Conservation (phyloP, 1,140 invertebrate genomes). For the Leguminivora glycinivorella region DNA sequence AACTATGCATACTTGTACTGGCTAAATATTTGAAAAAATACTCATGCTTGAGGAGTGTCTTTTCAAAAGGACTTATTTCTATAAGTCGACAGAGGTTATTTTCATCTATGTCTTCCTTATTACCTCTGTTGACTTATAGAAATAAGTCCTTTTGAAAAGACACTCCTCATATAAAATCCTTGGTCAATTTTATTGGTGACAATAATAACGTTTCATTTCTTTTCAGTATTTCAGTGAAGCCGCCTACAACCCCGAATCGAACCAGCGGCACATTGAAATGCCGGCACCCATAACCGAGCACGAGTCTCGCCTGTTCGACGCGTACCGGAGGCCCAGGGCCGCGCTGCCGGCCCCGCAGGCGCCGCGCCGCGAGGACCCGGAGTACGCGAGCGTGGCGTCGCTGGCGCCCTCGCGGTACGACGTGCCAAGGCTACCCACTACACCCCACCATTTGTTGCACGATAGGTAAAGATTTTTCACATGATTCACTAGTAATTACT, state of each 20-base stretch:
- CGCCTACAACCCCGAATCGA: slow-evolving; percentile 91
- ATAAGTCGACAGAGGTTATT: too few species aligned
- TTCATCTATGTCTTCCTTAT: too few species aligned
- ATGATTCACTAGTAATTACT: not conserved
- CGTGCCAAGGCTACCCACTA: slow-evolving; percentile 41
- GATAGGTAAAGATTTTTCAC: slow-evolving; percentile 54
- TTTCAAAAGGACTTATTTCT: too few species aligned
- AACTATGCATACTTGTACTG: too few species aligned
- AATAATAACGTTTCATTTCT: slow-evolving; percentile 41
- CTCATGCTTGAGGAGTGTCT: too few species aligned
- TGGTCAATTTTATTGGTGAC: too few species aligned
- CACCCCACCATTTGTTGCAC: slow-evolving; percentile 67
- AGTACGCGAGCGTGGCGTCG: slow-evolving; percentile 70
- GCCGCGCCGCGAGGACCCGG: slow-evolving; percentile 62
- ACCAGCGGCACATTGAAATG: slow-evolving; percentile 81
- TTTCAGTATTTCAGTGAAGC: slow-evolving; percentile 91
- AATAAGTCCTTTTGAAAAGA: too few species aligned
- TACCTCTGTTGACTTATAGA: too few species aligned
- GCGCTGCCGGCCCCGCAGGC: slow-evolving; percentile 65
- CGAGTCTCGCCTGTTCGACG: slow-evolving; percentile 69
- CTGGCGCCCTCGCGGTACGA: slow-evolving; percentile 59
- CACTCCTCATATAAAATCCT: too few species aligned
- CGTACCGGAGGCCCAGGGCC: slow-evolving; percentile 62
- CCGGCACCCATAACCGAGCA: slow-evolving; percentile 65
- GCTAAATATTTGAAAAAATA: too few species aligned